These are phyloP conservation scores for Psococerastis gibbosa DNA, from an alignment of 2,888 invertebrate species.

Conservation along the genomic window DNA sequence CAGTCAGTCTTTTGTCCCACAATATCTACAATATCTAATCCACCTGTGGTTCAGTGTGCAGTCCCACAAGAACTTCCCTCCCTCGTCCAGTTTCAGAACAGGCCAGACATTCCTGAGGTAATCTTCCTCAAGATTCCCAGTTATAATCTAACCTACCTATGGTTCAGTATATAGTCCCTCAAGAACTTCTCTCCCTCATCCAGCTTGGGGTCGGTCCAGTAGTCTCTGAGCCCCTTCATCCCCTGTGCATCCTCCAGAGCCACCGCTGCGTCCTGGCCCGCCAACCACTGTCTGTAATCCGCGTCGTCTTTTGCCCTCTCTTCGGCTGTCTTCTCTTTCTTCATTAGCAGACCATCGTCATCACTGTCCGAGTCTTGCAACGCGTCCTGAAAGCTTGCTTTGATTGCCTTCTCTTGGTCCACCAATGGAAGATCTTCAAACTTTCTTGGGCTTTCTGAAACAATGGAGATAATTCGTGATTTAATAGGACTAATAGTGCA, in stretches of 20 bases:
- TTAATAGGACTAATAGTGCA: no score
- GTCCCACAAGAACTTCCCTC: no score
- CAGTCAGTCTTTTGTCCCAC: no score
- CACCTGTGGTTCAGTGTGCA: no score
- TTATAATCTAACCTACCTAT: constrained; percentile 48
- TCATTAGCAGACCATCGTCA: constrained; percentile 34
- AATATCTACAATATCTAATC: no score
- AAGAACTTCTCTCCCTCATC: constrained; percentile 75
- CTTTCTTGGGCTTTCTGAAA: constrained; percentile 18
- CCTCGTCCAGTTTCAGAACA: no score
- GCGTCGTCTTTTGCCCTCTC: constrained; percentile 30
- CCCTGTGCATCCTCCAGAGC: constrained; percentile 40
- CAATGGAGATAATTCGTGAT: constrained; percentile 11
- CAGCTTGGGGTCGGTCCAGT: constrained; percentile 68
- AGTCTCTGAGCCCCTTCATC: constrained; percentile 55
- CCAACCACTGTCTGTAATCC: constrained; percentile 61
- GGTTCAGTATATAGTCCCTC: constrained; percentile 79
- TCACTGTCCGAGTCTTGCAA: constrained; percentile 32
- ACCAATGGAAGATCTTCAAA: constrained; percentile 31
- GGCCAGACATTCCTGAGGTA: no score
- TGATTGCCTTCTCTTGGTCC: constrained; percentile 46
- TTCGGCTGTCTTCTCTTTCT: constrained; percentile 32
- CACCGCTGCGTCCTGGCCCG: constrained; percentile 44
- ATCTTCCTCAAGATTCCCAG: no score
- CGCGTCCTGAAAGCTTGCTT: constrained; percentile 38